Evolutionary conservation across 2,888 invertebrate genomes (phyloP).

Genomic region (Alitta virens): DNA sequence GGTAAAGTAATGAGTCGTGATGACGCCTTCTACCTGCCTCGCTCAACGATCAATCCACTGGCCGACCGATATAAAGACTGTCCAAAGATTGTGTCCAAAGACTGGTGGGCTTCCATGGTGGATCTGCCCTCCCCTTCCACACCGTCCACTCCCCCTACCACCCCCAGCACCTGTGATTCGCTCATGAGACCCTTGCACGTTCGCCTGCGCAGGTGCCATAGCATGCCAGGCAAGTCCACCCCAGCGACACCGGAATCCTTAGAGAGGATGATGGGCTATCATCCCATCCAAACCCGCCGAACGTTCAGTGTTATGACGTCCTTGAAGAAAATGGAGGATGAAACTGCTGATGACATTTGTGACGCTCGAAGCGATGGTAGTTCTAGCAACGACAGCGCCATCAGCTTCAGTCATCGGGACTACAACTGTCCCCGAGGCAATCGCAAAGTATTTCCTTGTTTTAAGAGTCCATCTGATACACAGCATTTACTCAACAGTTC

Average conservation of each 20-base stretch:
- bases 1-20: constrained; percentile 77
- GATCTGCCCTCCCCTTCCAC: constrained; percentile 70
- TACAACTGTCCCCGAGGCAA: background rate
- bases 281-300: background rate
- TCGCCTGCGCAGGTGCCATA: constrained; percentile 38
- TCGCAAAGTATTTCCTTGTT: background rate
- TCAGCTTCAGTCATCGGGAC: constrained; percentile 10
- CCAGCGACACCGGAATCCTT: background rate
- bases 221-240: constrained; percentile 48
- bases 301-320: constrained; percentile 14
- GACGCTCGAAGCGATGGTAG: constrained; percentile 24
- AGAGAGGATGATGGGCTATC: background rate
- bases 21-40: constrained; percentile 56
- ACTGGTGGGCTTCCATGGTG: constrained; percentile 52
- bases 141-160: constrained; percentile 45
- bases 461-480: background rate
- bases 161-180: constrained; percentile 32
- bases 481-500: background rate
- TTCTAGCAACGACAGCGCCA: constrained; percentile 31
- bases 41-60: constrained; percentile 46
- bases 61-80: constrained; percentile 40
- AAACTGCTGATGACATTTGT: constrained; percentile 13
- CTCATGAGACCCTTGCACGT: constrained; percentile 4
- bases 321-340: constrained; percentile 6
- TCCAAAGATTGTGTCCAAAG: constrained; percentile 42